Evolutionary conservation across 2,888 invertebrate genomes (phyloP), one percentile per base, ranked within the genome.

Genomic region (Dermolepida albohirtum): DNA sequence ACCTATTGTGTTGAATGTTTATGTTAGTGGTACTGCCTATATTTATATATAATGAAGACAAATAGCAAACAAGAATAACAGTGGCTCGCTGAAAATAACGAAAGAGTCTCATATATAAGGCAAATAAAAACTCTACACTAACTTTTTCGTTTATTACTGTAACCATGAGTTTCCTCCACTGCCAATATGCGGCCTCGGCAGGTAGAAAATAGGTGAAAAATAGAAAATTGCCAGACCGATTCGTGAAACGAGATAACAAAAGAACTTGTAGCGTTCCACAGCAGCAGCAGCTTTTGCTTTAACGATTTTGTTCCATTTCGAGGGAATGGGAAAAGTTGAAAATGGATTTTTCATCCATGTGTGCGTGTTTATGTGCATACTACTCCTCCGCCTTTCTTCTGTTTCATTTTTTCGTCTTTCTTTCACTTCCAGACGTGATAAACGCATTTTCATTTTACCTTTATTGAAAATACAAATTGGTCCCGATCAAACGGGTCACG

Each of bases 131-230:
- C 22, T 22, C 22, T 4, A 22, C 34, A 10, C 34, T 14, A 27
- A 52, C n/a, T 12, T 51, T 27, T 51, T 11, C n/a, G 12, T 7
- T 12, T 29, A 2, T 52, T 29, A 34, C 10, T 29, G 34, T 52
- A 27, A 52, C 29, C 14, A 34, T 5, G 6, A 29, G 27, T 27
- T 12, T 27, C n/a, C 14, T 27, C n/a, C 14, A 29, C n/a, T 52
- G 27, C 29, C 29, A 6, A 52, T 14, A 52, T 34, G 34, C 34
- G 34, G 34, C 6, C 1, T 8, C 34, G 34, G 51, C 51, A 34
- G n/a, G 51, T 52, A 27, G 51, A 52, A 52, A 52, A 52, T 34
- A 52, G 51, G 29, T 52, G 29, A 27, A 14, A 52, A 52, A 52
- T 34, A 57, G 43, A 43, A 57, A 27, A 57, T 57, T 43, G 41